These are phyloP conservation scores for Prionace glauca DNA, from an alignment of 2,797 vertebrate genomes.

Conservation along the genomic window DNA sequence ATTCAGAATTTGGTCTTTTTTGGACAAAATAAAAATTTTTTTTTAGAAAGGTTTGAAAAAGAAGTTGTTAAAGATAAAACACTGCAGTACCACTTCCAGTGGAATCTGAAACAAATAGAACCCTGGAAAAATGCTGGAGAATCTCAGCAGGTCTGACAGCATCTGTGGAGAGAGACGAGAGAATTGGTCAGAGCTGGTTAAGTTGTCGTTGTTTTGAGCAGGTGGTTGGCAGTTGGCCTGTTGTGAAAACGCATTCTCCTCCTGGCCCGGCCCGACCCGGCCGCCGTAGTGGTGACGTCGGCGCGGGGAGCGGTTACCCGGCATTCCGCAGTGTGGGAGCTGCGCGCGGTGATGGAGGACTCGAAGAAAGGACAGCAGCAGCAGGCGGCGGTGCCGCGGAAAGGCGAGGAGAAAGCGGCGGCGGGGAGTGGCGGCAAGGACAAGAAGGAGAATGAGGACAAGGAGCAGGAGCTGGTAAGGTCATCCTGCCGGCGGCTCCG, in stretches of 20 bases:
- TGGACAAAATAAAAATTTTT: too few relatives aligned
- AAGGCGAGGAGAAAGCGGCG: background rate
- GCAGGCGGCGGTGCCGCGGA: background rate
- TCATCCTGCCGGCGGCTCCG: background rate
- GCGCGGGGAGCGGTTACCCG: background rate
- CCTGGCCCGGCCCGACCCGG: background rate
- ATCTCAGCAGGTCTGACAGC: too few relatives aligned
- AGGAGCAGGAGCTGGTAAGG: conserved; percentile 42
- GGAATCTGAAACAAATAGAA: too few relatives aligned
- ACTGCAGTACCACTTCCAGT: too few relatives aligned
- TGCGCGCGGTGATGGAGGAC: background rate
- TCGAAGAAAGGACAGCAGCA: conserved; percentile 2
- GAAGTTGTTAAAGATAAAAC: too few relatives aligned
- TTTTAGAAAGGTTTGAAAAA: too few relatives aligned
- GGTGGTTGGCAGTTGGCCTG: background rate
- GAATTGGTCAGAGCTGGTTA: too few relatives aligned
- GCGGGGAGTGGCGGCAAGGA: conserved; percentile 1
- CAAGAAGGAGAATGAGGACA: conserved; percentile 39
- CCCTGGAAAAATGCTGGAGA: too few relatives aligned
- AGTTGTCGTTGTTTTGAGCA: too few relatives aligned
- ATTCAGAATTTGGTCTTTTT: too few relatives aligned
- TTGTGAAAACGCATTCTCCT: background rate
- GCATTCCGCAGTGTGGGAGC: background rate
- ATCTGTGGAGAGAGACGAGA: too few relatives aligned
- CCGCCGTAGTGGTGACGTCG: background rate